Evolutionary conservation across 2,797 vertebrate genomes (phyloP), one percentile per base, ranked within the genome.

Genomic region (Artibeus jamaicensis): DNA sequence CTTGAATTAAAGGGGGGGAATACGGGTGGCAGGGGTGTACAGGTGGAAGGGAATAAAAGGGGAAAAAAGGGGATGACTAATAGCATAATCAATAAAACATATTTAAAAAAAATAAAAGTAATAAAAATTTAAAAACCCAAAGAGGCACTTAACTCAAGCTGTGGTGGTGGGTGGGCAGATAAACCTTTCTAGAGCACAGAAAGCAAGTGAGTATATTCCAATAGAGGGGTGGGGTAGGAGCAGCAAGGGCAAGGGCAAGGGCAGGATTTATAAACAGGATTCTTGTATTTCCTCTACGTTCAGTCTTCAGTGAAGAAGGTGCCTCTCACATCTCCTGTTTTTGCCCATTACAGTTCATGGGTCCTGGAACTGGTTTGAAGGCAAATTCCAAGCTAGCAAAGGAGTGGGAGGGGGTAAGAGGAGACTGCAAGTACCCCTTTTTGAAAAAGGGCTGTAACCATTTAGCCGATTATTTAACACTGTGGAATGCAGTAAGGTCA

Each of bases 381-480:
- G 73, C 74, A 96, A 97, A 97, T 94, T 95, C 29, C 93, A 95
- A 26, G n/a, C 59, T 46, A 9, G 0, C 9, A 83, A 94, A 15
- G 46, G 22, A 94, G 11, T 74, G 48, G 67, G 83, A 94, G 88
- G 37, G 55, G 46, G 34, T 82, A 86, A 95, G 39, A 86, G 10
- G 89, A 96, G 84, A 1, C 8, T 93, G 73, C 83, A 68, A 67
- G 46, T 32, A 86, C 44, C 94, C 37, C 48, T 53, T 86, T 1
- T 85, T 84, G 77, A 82, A 94, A 93, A 96, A 42, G 62, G 79
- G 82, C 95, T 96, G 74, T 76, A 95, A 88, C 88, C 55, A 93
- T 94, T 97, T 96, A 93, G 79, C 71, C 3, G 86, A 96, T 97
- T 97, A 97, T 96, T 97, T 98, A 98, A 97, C 10, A 34, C 46